Evolutionary conservation across 23 tunicate species (phyloP), one percentile per base, ranked within the genome.

Genomic region (Pegea sp.): DNA sequence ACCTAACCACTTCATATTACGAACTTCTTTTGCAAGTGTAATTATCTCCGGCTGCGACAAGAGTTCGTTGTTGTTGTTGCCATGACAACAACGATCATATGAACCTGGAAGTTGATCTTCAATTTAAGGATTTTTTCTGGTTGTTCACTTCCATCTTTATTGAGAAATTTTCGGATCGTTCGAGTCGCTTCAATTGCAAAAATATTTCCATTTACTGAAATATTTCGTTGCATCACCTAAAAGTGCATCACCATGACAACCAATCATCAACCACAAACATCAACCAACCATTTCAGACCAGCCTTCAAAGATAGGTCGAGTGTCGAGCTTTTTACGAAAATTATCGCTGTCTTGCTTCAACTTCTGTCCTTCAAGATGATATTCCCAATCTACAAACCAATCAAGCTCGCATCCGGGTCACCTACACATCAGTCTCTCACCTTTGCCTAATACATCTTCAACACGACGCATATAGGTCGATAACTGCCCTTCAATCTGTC

Each of bases 381-480:
- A 66, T 57, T 89, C 80, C 98, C 98, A 89, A 30, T 86, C 93
- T 81, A n/a, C n/a, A n/a, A n/a, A n/a, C n/a, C n/a, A n/a, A n/a
- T n/a, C n/a, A n/a, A n/a, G n/a, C n/a, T n/a, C n/a, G n/a, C n/a
- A n/a, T n/a, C n/a, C n/a, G n/a, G n/a, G n/a, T n/a, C n/a, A n/a
- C n/a, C n/a, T n/a, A n/a, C n/a, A n/a, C n/a, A n/a, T n/a, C n/a
- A n/a, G n/a, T n/a, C n/a, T 38, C 16, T 38, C 46, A 81, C 93
- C 90, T 77, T 89, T 89, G 28, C 98, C 98, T n/a, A 89, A 70
- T 21, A 89, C 98, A 71, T 89, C 98, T 56, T 89, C 98, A 25
- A 89, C 98, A 3, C 98, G 43, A 22, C 73, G 61, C 89, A 89
- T 76, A 71, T 89, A 89, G 16, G 81, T 79, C 5, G 69, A 48